Evolutionary conservation across 2,797 vertebrate genomes (phyloP).

Genomic region (Tympanoctomys barrerae): DNA sequence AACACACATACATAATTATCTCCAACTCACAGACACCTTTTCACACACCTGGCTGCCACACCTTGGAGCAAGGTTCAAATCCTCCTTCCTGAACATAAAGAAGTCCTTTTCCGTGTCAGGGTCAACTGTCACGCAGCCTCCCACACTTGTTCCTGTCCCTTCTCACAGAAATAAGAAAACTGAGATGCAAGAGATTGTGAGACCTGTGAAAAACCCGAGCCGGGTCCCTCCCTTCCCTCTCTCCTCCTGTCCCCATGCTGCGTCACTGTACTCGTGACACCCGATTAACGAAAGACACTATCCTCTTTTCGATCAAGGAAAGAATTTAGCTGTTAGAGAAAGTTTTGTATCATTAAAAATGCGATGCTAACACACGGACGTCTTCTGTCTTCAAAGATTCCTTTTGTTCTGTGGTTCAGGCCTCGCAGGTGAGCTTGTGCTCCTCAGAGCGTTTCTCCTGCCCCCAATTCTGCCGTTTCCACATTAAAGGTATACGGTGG

Average conservation of each 20-base stretch:
- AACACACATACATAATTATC: background rate
- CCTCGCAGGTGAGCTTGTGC: conserved; percentile 68
- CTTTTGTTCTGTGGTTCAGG: conserved; percentile 66
- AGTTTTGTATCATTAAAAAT: background rate
- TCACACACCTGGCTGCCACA: background rate
- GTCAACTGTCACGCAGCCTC: background rate
- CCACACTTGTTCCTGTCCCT: background rate
- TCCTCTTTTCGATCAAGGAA: background rate
- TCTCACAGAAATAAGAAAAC: background rate
- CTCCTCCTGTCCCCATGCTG: background rate
- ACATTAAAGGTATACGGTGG: conserved; percentile 59
- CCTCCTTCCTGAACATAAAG: background rate
- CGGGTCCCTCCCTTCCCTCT: background rate
- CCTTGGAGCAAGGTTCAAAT: background rate
- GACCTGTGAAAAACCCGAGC: background rate
- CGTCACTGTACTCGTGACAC: no score
- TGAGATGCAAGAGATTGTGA: no score
- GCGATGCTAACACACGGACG: background rate
- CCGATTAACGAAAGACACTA: background rate
- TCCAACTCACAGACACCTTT: background rate
- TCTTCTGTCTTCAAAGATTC: conserved; percentile 59
- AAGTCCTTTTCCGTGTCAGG: background rate
- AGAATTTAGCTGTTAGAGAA: background rate
- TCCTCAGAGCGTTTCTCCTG: conserved; percentile 61
- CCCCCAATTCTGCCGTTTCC: conserved; percentile 78